phyloP scores from a whole-genome alignment of 1,140 invertebrate genomes.

The Drosophila rufa region DNA sequence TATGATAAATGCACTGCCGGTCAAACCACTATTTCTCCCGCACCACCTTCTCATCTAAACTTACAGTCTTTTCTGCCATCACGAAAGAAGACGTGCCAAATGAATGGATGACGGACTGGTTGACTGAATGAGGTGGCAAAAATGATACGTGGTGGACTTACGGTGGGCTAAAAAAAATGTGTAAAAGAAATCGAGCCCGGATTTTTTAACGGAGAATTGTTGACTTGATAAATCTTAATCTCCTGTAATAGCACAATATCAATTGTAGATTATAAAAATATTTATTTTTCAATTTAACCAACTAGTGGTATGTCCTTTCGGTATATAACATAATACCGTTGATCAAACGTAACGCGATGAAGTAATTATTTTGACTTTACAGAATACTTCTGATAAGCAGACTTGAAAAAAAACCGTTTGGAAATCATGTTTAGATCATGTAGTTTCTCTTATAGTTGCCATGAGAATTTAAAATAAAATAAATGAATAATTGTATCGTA shows the following conservation, averaged over 20 bases:
- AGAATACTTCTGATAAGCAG: no score
- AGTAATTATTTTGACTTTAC: no score
- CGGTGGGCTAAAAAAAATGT: conserved; percentile 24
- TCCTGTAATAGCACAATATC: background rate
- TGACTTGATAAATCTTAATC: background rate
- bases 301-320: no score
- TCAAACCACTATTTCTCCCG: conserved; percentile 1
- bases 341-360: no score
- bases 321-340: no score
- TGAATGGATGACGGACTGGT: conserved; percentile 59
- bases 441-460: no score
- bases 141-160: conserved; percentile 18
- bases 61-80: conserved; percentile 20
- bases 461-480: no score
- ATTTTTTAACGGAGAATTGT: background rate
- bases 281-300: no score
- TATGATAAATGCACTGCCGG: conserved; percentile 55
- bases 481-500: no score
- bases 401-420: no score
- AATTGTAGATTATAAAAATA: background rate
- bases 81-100: conserved; percentile 58
- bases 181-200: no score
- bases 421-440: no score
- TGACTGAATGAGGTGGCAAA: conserved; percentile 73
- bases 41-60: background rate